Percentiles rank a stretch among this genome's conserved stretches.
These are phyloP conservation scores for Vollenhovia emeryi DNA, from an alignment of 1,140 invertebrate species.

Conservation along the genomic window DNA sequence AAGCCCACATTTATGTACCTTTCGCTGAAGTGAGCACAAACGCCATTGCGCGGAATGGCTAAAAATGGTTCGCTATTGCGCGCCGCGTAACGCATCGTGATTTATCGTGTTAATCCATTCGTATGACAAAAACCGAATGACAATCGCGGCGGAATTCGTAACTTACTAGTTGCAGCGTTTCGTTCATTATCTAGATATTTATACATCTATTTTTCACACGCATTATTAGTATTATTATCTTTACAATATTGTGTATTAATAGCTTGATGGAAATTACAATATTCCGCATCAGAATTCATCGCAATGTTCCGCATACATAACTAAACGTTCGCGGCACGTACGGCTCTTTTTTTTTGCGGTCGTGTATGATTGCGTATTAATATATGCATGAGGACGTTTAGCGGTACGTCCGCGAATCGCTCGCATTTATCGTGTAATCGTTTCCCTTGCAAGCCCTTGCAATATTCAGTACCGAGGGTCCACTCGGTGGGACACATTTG, in stretches of 20 bases:
- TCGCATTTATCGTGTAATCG: background rate
- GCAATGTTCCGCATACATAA: background rate
- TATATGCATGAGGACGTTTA: conserved; percentile 7
- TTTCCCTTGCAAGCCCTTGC: background rate
- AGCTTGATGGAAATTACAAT: conserved; percentile 14
- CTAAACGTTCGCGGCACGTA: background rate
- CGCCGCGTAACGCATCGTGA: background rate
- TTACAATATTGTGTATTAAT: conserved; percentile 10
- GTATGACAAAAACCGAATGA: background rate
- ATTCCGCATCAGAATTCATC: conserved; percentile 11
- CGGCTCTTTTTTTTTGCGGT: conserved; percentile 4
- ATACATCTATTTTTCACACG: background rate
- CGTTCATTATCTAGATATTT: background rate
- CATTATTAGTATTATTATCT: background rate
- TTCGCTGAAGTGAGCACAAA: conserved; percentile 16
- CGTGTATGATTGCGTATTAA: conserved; percentile 10
- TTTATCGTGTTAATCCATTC: conserved; percentile 38
- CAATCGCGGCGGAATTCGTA: background rate
- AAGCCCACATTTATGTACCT: conserved; percentile 5
- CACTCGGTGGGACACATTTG: background rate
- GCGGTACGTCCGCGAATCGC: background rate
- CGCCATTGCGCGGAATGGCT: background rate
- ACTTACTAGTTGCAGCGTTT: background rate
- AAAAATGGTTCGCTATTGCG: background rate
- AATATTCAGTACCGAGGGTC: background rate